Base-by-base conservation (phyloP, 2,113 vertebrate species). In the Rhipidura dahli region DNA sequence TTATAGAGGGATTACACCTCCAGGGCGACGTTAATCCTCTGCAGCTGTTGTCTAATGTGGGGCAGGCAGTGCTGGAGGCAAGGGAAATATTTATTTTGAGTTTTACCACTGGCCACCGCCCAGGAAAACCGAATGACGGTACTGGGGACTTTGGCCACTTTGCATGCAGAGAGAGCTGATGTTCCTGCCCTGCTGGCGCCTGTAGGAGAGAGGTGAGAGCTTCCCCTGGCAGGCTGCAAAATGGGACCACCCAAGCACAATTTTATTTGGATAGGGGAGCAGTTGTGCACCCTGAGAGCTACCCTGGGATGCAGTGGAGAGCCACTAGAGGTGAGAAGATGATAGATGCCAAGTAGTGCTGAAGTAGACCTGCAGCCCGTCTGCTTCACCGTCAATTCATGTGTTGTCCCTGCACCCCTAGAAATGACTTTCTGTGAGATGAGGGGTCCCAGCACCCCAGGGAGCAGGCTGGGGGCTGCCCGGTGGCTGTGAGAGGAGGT, bases 21-120 rank as follows among this genome's bases (percentile, higher is more conserved):
- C 68, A 54, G 45, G 47, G 39, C 1, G 0, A 72, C 0, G 0
- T 77, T 96, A 93, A 97, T 97, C 96, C 97, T 76, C 83, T 64
- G 94, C 97, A 98, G 97, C 97, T 97, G 98, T 95, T 78, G 66
- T 73, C 66, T 50, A 33, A 40, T 20, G 7, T 63, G 72, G 83
- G 84, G 64, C 11, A 42, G 96, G 91, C 28, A 71, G 89, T 87
- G 91, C 87, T 69, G 69, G 70, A 93, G 49, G 90, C 26, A 26
- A 97, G 79, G 91, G 92, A 96, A 97, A 91, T 86, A 57, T 69
- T 95, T 97, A 97, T 94, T 95, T 94, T 96, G 94, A 95, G 96
- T 96, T 96, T 96, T 93, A 84, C 78, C 84, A 64, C 90, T 97
- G 97, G 96, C 90, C 92, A 93, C 92, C 14, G 5, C 93, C 95